Conservation (phyloP, 2,888 invertebrate genomes). For the Acanthosepion pharaonis region DNA sequence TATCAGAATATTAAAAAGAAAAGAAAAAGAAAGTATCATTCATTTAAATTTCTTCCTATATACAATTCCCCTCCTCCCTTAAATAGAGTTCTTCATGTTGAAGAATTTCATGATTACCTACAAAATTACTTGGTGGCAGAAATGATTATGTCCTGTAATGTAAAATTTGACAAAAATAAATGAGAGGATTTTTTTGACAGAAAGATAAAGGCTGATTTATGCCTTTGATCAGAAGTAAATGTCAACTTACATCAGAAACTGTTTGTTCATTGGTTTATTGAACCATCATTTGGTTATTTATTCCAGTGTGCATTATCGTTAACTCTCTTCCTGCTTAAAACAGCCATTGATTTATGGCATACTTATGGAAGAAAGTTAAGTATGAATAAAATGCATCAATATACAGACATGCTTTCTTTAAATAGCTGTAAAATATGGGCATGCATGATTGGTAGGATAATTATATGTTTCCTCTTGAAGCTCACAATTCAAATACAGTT, state of each 20-base stretch:
- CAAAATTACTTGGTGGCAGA: not conserved
- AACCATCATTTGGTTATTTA: too few species aligned
- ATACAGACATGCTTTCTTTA: too few species aligned
- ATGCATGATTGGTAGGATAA: too few species aligned
- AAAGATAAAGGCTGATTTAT: not conserved
- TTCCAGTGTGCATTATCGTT: too few species aligned
- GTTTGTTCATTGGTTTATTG: too few species aligned
- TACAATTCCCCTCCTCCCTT: not conserved
- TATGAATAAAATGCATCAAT: too few species aligned
- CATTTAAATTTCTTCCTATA: not conserved
- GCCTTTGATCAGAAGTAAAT: not conserved
- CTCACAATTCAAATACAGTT: too few species aligned
- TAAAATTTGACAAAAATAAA: not conserved
- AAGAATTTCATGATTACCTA: not conserved
- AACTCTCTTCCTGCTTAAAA: too few species aligned
- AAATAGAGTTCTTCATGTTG: not conserved
- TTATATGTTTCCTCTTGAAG: too few species aligned
- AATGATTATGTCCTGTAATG: not conserved
- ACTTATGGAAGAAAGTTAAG: too few species aligned
- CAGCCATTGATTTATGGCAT: too few species aligned
- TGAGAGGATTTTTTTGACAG: not conserved
- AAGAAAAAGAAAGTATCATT: not conserved
- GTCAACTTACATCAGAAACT: not conserved
- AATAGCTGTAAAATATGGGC: too few species aligned
- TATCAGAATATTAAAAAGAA: not conserved